phyloP scores from a whole-genome alignment of 2,113 vertebrate genomes.

The Otolemur garnettii region DNA sequence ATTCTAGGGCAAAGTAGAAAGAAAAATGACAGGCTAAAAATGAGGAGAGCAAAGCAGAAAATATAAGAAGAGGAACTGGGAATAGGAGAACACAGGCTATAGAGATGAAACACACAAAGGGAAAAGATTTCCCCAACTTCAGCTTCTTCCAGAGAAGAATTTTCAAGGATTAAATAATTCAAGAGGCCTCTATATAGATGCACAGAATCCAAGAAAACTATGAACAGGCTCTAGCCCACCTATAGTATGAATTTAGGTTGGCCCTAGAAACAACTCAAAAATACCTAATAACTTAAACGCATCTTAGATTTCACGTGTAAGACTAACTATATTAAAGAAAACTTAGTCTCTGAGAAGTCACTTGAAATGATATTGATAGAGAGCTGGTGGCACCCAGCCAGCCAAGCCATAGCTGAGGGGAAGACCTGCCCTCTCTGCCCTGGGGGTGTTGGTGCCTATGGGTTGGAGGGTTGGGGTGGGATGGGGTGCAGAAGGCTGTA shows the following conservation, averaged over 20 bases:
- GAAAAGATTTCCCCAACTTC: background rate
- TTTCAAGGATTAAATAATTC: background rate
- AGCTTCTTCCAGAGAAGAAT: constrained; percentile 6
- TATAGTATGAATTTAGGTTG: background rate
- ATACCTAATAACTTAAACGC: background rate
- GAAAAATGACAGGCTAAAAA: background rate
- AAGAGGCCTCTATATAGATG: background rate
- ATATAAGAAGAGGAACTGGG: background rate
- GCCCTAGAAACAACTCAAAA: background rate
- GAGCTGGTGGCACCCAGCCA: too few relatives aligned
- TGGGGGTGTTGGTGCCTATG: too few relatives aligned
- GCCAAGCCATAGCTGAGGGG: too few relatives aligned
- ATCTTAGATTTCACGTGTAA: constrained; percentile 37
- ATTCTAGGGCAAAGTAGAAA: background rate
- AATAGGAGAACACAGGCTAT: background rate
- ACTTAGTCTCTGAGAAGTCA: background rate
- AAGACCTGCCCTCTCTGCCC: too few relatives aligned
- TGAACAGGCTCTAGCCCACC: background rate
- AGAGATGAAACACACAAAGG: background rate
- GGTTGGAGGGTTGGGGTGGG: too few relatives aligned
- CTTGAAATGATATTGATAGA: background rate
- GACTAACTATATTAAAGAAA: background rate
- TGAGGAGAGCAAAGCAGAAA: background rate
- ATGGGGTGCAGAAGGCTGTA: too few relatives aligned
- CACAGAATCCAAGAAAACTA: background rate